Evolutionary conservation across 2,113 vertebrate species (phyloP), one percentile per base, ranked within the genome.

Genomic region (Actinemys pallida): DNA sequence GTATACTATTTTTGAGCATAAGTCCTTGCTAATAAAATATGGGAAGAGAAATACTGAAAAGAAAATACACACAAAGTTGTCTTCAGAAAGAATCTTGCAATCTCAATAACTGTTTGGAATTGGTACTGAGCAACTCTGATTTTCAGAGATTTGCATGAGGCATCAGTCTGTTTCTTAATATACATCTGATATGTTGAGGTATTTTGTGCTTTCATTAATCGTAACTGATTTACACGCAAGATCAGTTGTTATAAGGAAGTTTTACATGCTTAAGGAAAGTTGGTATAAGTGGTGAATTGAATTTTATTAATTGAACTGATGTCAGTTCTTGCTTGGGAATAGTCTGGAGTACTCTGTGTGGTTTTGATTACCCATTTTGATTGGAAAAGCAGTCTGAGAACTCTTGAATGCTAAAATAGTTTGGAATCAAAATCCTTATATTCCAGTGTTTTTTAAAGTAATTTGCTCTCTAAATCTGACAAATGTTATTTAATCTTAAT

Each of bases 331-430:
- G 89, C 96, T 93, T 93, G 83, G 86, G 87, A 97, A 88, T 86
- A 96, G 35, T 94, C 97, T 90, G 54, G 93, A 97, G 87, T 91
- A 93, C 83, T 89, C 57, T 94, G 42, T 9, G 54, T 97, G 95
- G 86, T 97, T 96, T 96, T 90, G 86, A 96, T 97, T 96, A 90
- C 87, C 79, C 50, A 95, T 91, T 94, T 96, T 97, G 97, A 97
- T 96, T 96, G 91, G 96, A 97, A 98, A 98, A 97, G 96, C 95
- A 97, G 89, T 97, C 94, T 82, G 95, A 94, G 80, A 91, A 94
- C 79, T 96, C 94, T 93, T 78, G 94, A 89, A 97, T 97, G 94
- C 94, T 96, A 88, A 95, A 97, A 94, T 89, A 86, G 78, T 95
- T 97, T 97, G 94, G 96, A 95, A 97, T 97, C 95, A 94, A 87